Evolutionary conservation across 23 tunicate species (phyloP).

Genomic region (Phallusia fumigata): DNA sequence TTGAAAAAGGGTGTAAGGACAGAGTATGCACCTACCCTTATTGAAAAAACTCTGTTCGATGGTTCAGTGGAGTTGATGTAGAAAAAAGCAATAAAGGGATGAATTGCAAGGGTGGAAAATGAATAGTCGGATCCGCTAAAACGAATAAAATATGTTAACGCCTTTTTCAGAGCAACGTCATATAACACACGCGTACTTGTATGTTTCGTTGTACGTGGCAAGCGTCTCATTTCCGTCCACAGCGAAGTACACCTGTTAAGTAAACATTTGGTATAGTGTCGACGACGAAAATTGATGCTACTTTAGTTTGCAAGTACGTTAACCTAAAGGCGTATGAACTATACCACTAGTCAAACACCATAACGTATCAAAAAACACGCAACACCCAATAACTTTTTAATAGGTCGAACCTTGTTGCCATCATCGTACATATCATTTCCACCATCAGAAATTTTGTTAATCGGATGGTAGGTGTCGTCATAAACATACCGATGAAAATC

Average conservation of each 20-base stretch:
- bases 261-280: too few relatives aligned
- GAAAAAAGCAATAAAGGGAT: neutral
- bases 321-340: too few relatives aligned
- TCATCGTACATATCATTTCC: neutral
- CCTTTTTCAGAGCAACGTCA: too few relatives aligned
- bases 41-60: neutral
- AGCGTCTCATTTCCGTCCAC: neutral
- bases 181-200: too few relatives aligned
- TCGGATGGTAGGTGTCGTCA: too few relatives aligned
- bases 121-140: neutral
- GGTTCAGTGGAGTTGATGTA: neutral
- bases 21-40: too few relatives aligned
- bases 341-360: too few relatives aligned
- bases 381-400: too few relatives aligned
- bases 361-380: neutral
- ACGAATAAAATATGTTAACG: neutral
- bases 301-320: too few relatives aligned
- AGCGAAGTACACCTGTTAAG: neutral
- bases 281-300: too few relatives aligned
- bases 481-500: neutral
- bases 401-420: neutral
- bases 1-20: too few relatives aligned
- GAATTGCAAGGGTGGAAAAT: neutral
- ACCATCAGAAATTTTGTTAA: neutral
- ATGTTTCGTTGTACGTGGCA: neutral